phyloP scores from a whole-genome alignment of 2,888 invertebrate species.

The Lysandra coridon region DNA sequence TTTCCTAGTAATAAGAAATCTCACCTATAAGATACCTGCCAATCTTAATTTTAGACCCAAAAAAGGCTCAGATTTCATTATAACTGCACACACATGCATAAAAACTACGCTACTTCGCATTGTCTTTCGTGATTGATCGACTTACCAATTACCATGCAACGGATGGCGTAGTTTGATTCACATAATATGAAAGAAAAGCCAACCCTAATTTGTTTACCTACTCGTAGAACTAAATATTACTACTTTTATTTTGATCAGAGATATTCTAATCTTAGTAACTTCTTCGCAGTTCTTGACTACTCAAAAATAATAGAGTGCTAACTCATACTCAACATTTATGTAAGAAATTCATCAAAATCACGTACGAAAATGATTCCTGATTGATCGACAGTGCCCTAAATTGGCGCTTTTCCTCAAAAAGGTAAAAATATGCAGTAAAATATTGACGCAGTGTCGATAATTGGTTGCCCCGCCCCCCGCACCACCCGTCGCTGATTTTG shows the following conservation, averaged over 20 bases:
- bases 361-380: not conserved
- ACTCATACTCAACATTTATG: not conserved
- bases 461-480: not conserved
- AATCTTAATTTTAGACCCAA: not conserved
- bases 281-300: not conserved
- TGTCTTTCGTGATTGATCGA: too few relatives aligned
- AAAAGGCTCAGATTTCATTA: not conserved
- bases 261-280: not conserved
- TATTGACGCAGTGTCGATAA: conserved; percentile 16
- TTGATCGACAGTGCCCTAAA: conserved; percentile 3
- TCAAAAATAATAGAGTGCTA: not conserved
- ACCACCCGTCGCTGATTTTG: not conserved
- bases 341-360: not conserved
- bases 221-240: not conserved
- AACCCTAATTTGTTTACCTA: not conserved
- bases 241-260: not conserved
- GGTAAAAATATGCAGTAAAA: not conserved
- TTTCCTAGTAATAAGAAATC: too few relatives aligned
- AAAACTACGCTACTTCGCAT: too few relatives aligned
- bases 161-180: too few relatives aligned
- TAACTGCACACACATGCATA: not conserved
- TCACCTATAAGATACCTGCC: too few relatives aligned
- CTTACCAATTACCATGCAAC: not conserved
- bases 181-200: not conserved
- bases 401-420: conserved; percentile 8